Conservation (phyloP, 2,113 vertebrate species). For the Aphyosemion australe region DNA sequence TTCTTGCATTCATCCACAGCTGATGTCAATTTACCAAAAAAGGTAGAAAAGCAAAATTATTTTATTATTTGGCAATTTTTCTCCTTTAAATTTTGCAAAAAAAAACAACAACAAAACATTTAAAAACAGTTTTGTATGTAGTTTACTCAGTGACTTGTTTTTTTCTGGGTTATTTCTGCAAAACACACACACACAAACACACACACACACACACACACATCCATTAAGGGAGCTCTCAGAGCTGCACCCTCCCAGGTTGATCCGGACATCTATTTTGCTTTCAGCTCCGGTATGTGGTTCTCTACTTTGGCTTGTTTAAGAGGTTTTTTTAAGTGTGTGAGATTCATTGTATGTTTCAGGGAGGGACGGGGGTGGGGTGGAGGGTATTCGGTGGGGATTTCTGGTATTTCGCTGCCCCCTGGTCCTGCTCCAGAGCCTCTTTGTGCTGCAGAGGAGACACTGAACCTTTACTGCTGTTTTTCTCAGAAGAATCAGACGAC, state of each 20-base stretch:
- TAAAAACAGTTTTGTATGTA: too few species aligned
- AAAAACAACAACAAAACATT: too few species aligned
- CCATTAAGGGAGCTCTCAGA: slow-evolving; percentile 40
- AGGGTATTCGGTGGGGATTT: slow-evolving; percentile 17
- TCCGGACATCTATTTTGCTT: slow-evolving; percentile 48
- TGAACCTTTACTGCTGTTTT: slow-evolving; percentile 22
- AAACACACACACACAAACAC: not conserved
- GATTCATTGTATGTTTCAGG: slow-evolving; percentile 6
- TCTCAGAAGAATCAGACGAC: too few species aligned
- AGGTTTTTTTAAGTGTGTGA: slow-evolving; percentile 15
- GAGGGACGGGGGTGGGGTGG: not conserved
- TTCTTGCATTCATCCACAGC: too few species aligned
- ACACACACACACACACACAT: slow-evolving; percentile 2
- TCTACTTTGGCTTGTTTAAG: slow-evolving; percentile 18
- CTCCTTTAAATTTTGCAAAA: too few species aligned
- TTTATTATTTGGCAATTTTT: too few species aligned
- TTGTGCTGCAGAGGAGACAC: slow-evolving; percentile 9
- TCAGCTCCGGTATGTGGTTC: slow-evolving; percentile 56
- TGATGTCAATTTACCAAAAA: too few species aligned
- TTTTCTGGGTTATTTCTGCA: too few species aligned
- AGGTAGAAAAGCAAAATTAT: too few species aligned
- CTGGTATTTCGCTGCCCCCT: slow-evolving; percentile 33
- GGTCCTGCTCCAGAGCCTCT: slow-evolving; percentile 36
- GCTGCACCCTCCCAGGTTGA: slow-evolving; percentile 33
- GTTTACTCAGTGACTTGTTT: too few species aligned